Conservation (phyloP, 2,113 vertebrate genomes). For the Panthera uncia region DNA sequence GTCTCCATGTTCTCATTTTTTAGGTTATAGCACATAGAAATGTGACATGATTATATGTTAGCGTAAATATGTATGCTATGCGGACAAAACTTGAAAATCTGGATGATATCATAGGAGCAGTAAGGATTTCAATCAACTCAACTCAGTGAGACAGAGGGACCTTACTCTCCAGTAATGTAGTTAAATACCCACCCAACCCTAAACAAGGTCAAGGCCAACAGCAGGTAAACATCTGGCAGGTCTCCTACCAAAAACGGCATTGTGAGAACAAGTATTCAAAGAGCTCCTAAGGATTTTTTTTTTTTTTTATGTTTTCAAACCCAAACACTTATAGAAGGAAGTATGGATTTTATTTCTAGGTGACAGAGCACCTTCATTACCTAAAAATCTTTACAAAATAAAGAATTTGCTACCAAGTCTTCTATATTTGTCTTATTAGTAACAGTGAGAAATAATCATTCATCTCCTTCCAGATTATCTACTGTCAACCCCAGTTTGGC, state of each 20-base stretch:
- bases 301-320: neutral
- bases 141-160: neutral
- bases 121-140: neutral
- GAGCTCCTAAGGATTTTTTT: neutral
- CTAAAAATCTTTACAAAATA: slow-evolving; percentile 27
- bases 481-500: neutral
- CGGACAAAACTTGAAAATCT: neutral
- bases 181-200: neutral
- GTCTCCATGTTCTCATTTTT: neutral
- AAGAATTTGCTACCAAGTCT: neutral
- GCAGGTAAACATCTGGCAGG: neutral
- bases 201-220: neutral
- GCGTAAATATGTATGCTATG: neutral
- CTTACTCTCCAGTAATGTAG: neutral
- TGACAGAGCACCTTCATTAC: neutral
- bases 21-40: neutral
- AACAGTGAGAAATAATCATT: neutral
- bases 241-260: neutral
- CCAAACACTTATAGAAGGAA: neutral
- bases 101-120: neutral
- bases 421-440: neutral
- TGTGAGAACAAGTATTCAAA: neutral
- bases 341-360: slow-evolving; percentile 9
- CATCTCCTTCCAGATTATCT: neutral
- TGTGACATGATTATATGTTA: neutral